Evolutionary conservation across 2,888 invertebrate species (phyloP).

Genomic region (Thalpophila matura): DNA sequence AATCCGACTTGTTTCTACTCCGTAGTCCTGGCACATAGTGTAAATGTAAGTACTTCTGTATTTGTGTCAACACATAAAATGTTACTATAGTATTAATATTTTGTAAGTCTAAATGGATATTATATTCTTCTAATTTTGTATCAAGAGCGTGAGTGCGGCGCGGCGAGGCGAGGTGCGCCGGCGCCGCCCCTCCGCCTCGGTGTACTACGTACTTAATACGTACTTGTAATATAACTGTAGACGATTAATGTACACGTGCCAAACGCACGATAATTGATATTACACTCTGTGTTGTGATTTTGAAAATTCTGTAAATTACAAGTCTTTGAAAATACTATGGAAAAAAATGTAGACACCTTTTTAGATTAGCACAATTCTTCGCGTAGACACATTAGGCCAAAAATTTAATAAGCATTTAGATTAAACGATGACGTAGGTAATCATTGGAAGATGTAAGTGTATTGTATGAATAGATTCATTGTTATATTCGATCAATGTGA

Average conservation of each 20-base stretch:
- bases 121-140: conserved; percentile 91
- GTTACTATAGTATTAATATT: conserved; percentile 86
- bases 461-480: conserved; percentile 85
- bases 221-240: conserved; percentile 84
- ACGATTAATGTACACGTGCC: conserved; percentile 83
- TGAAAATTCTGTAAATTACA: conserved; percentile 90
- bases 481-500: conserved; percentile 88
- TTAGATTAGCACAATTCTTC: conserved; percentile 91
- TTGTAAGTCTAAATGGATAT: conserved; percentile 89
- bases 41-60: conserved; percentile 81
- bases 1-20: conserved; percentile 59
- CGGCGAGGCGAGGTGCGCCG: conserved; percentile 54
- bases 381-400: conserved; percentile 89
- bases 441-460: conserved; percentile 84
- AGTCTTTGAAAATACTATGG: conserved; percentile 83
- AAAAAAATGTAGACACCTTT: conserved; percentile 87
- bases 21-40: conserved; percentile 76
- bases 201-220: conserved; percentile 78
- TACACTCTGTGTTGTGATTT: conserved; percentile 92
- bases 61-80: conserved; percentile 84
- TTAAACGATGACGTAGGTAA: conserved; percentile 84
- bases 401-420: conserved; percentile 87
- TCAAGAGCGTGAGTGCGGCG: conserved; percentile 77
- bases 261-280: conserved; percentile 89
- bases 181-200: conserved; percentile 54